Evolutionary conservation across 2,888 invertebrate genomes (phyloP).

Genomic region (Gymnocheta viridis): DNA sequence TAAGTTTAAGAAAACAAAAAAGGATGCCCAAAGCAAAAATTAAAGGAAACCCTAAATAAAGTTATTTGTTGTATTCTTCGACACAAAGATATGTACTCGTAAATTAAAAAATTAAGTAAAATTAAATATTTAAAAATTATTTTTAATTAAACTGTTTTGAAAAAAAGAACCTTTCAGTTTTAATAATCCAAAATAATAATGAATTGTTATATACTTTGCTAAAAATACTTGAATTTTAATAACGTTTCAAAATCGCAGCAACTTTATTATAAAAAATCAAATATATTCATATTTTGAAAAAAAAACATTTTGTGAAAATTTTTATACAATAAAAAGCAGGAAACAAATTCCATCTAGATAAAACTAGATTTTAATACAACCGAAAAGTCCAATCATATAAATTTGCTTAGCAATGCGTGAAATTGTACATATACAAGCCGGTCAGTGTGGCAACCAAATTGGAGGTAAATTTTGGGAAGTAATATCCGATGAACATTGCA

Average conservation of each 20-base stretch:
- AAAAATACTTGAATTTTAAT: constrained; percentile 23
- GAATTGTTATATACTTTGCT: constrained; percentile 4
- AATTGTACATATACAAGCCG: constrained; percentile 97
- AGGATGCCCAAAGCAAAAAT: not conserved
- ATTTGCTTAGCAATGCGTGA: constrained; percentile 88
- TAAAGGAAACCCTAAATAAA: not conserved
- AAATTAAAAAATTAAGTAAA: not conserved
- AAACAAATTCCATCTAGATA: constrained; percentile 1
- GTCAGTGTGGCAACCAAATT: constrained; percentile 98
- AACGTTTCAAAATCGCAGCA: constrained; percentile 1
- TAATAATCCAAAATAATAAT: too few species aligned
- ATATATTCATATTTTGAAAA: constrained; percentile 43
- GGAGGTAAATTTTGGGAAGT: constrained; percentile 99
- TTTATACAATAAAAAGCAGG: constrained; percentile 17
- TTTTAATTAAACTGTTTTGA: too few species aligned
- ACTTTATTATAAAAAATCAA: constrained; percentile 13
- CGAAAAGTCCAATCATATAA: not conserved
- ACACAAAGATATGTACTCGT: not conserved
- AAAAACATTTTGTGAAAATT: constrained; percentile 43
- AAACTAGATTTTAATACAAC: constrained; percentile 41
- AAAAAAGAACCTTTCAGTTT: too few species aligned
- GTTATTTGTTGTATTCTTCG: not conserved
- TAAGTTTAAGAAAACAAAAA: constrained; percentile 20
- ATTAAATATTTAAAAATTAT: not conserved
- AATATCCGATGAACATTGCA: constrained; percentile 97